Conservation (phyloP, 2,797 vertebrate genomes). For the Sylvia borin region DNA sequence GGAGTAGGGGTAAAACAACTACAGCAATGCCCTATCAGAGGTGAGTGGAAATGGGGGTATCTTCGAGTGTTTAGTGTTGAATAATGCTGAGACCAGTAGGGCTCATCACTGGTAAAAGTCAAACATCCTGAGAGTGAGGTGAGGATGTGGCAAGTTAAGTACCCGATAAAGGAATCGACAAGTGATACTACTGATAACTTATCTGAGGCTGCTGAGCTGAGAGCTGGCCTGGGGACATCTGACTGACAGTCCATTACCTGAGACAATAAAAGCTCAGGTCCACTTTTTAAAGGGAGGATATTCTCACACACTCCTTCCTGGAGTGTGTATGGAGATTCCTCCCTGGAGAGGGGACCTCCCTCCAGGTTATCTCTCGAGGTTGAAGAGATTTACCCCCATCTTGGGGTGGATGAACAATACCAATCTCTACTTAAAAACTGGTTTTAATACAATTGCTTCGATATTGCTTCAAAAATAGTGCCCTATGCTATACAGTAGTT, state of each 20-base stretch:
- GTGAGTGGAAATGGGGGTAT: background rate
- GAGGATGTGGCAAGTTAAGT: background rate
- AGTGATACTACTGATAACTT: background rate
- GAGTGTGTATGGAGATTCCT: background rate
- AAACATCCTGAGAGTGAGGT: background rate
- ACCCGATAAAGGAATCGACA: background rate
- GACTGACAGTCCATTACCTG: no score
- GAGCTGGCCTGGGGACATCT: background rate
- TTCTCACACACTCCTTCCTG: background rate
- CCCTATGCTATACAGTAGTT: background rate
- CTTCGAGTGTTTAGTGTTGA: no score
- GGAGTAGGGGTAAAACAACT: background rate
- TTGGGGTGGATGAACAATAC: background rate
- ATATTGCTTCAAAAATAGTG: background rate
- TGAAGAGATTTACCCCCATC: background rate
- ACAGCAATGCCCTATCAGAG: accelerated
- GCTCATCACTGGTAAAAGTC: background rate
- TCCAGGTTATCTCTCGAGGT: background rate
- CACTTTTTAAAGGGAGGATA: background rate
- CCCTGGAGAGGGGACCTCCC: background rate
- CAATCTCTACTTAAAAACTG: background rate
- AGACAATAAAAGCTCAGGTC: background rate
- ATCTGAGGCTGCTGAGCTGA: background rate
- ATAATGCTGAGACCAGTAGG: background rate
- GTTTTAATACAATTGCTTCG: accelerated